Evolutionary conservation across 2,797 vertebrate genomes (phyloP), one percentile per base, ranked within the genome.

Genomic region (Saxicola maurus): DNA sequence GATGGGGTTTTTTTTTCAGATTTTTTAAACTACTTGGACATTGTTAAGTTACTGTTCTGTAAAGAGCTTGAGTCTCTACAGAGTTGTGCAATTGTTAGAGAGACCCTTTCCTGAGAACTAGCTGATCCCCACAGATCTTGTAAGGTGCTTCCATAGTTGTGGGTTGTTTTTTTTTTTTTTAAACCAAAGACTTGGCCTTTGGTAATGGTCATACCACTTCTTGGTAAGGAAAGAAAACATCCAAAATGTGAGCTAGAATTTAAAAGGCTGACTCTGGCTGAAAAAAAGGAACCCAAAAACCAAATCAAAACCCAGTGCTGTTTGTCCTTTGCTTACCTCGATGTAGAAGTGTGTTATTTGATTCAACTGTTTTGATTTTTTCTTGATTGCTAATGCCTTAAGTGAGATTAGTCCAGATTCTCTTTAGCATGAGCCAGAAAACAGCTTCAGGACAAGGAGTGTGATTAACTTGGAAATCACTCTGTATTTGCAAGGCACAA

Each of bases 101-200:
- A 56, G 48, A 38, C 24, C 6, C 31, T 38, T 65, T 72, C 21
- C n/a, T 69, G 64, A 84, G 30, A 91, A 57, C 17, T 6, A 7
- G 20, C 27, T 45, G 51, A 68, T 64, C 27, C 31, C 27, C 24
- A 3, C 1, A 46, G 24, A 28, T 65, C 35, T n/a, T 65, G 27
- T 31, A 31, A 38, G 38, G 13, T 68, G 43, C 17, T 83, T 43
- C 31, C 2, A 0, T 17, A n/a, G 12, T 15, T 48, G 6, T 19
- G 11, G 38, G 6, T 2, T 0, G 1, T 25, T 30, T 0, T 1
- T 33, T 31, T n/a, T 78, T 64, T 62, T 13, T 66, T 59, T 40
- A 48, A 86, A 71, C 37, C 2, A 2, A 59, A 76, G n/a, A 13
- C 25, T 30, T 61, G 18, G 42, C 21, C 19, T 65, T 19, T 86